Evolutionary conservation across 2,797 vertebrate genomes (phyloP).

Genomic region (Petrocephalus schoutedeni): DNA sequence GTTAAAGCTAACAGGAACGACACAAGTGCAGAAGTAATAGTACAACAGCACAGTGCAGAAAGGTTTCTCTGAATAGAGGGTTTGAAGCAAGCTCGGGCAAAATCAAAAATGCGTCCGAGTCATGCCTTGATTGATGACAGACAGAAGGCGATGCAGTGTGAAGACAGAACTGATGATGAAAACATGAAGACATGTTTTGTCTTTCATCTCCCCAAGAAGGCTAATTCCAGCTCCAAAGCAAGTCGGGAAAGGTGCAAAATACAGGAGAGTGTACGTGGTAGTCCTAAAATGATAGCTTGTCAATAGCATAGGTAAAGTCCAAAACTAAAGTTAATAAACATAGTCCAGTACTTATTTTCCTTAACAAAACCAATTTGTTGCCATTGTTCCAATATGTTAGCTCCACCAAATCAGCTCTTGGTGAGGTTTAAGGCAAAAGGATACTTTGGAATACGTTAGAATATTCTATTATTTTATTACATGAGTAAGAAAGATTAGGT

Average conservation of each 20-base stretch:
- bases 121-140: not conserved
- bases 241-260: not conserved
- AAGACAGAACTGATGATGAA: not conserved
- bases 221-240: not conserved
- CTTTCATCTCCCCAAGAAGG: not conserved
- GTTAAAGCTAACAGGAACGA: not conserved
- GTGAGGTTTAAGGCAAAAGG: not conserved
- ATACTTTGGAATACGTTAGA: not conserved
- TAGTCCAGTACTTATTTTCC: not conserved
- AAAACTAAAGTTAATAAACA: not conserved
- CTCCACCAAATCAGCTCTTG: not conserved
- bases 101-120: not conserved
- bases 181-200: not conserved
- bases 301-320: not conserved
- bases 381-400: not conserved
- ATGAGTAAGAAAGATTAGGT: not conserved
- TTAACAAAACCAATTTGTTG: not conserved
- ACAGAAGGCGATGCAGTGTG: not conserved
- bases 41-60: not conserved
- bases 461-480: conserved; percentile 9
- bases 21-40: not conserved
- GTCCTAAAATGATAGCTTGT: no score
- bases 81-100: not conserved
- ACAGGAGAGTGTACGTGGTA: no score
- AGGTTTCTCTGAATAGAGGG: not conserved